Evolutionary conservation across 2,888 invertebrate species (phyloP).

Genomic region (Drosophila gaucha): DNA sequence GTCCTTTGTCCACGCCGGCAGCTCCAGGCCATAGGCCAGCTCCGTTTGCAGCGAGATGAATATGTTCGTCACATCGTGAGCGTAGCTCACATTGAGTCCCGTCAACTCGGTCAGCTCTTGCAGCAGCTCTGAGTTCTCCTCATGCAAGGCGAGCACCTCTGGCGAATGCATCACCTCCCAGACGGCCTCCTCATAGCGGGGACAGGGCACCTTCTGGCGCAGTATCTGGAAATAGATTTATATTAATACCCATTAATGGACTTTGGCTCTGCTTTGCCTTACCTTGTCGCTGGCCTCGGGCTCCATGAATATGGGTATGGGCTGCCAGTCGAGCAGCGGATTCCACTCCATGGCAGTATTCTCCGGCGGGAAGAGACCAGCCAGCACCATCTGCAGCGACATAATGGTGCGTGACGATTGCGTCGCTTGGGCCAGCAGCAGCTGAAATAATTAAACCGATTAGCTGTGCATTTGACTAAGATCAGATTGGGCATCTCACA

Average conservation of each 20-base stretch:
- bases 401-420: slow-evolving; percentile 90
- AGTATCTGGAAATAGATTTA: slow-evolving; percentile 83
- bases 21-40: slow-evolving; percentile 86
- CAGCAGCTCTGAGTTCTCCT: slow-evolving; percentile 85
- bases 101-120: slow-evolving; percentile 85
- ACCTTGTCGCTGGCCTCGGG: slow-evolving; percentile 87
- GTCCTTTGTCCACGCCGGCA: slow-evolving; percentile 87
- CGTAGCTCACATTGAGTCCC: slow-evolving; percentile 86
- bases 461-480: background rate
- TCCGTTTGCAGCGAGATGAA: slow-evolving; percentile 88
- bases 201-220: slow-evolving; percentile 87
- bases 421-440: slow-evolving; percentile 88
- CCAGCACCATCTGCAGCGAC: slow-evolving; percentile 88
- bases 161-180: slow-evolving; percentile 84
- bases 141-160: slow-evolving; percentile 84
- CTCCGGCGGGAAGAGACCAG: slow-evolving; percentile 89
- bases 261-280: slow-evolving; percentile 3
- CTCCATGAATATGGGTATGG: slow-evolving; percentile 89
- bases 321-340: slow-evolving; percentile 89
- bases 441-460: slow-evolving; percentile 47
- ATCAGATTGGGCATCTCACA: slow-evolving; percentile 57
- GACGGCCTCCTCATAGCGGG: slow-evolving; percentile 87
- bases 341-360: slow-evolving; percentile 86
- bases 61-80: slow-evolving; percentile 88
- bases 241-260: background rate